Percentiles rank a stretch among this genome's conserved stretches.
Evolutionary conservation across 2,888 invertebrate genomes (phyloP).

Genomic region (Drosophila nr. perissopoda): DNA sequence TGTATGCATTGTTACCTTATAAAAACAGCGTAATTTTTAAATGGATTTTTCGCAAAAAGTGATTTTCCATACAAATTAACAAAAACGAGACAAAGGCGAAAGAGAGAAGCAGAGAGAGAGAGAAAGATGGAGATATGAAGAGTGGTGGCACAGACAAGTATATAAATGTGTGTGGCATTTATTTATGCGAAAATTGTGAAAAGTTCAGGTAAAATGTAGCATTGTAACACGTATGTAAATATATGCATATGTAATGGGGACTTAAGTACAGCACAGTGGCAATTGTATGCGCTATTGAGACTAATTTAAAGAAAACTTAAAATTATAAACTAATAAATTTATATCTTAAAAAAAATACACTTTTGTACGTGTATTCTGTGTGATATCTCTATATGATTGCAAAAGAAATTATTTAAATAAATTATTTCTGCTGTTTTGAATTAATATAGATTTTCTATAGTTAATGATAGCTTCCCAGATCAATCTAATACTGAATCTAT

Average conservation of each 20-base stretch:
- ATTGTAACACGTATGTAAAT: conserved; percentile 44
- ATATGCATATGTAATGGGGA: conserved; percentile 30
- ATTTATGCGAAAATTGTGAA: conserved; percentile 52
- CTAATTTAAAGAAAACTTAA: neutral
- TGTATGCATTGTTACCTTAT: conserved; percentile 81
- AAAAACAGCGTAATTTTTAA: conserved; percentile 80
- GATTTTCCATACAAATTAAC: conserved; percentile 81
- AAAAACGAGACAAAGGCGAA: conserved; percentile 56
- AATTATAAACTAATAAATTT: neutral
- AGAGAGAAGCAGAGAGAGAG: neutral
- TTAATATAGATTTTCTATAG: neutral
- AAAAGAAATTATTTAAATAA: neutral
- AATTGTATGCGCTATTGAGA: conserved; percentile 9
- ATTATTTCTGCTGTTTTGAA: neutral
- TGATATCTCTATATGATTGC: neutral
- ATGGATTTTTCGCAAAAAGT: conserved; percentile 76
- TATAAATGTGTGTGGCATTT: conserved; percentile 37
- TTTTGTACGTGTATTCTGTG: rapidly evolving
- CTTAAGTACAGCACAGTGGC: conserved; percentile 15
- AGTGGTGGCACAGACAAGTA: neutral
- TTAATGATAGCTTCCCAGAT: neutral
- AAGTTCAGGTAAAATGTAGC: conserved; percentile 47
- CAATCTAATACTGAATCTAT: neutral
- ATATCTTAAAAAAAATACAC: neutral
- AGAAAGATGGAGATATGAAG: neutral